Conservation (phyloP, 2,888 invertebrate genomes). For the Heteromurus nitidus region DNA sequence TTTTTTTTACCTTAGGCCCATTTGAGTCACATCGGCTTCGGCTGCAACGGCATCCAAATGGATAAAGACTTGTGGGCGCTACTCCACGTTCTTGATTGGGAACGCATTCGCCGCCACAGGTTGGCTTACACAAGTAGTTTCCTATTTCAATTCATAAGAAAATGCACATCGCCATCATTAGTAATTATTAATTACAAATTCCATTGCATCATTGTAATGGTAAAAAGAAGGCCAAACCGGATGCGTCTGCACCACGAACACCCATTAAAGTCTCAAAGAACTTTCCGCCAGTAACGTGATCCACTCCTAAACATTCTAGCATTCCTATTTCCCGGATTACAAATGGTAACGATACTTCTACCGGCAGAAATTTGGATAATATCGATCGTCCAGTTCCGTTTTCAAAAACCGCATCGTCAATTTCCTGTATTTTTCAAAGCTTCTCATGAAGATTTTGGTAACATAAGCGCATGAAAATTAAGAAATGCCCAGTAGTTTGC, state of each 20-base stretch:
- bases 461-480: too few relatives aligned
- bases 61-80: conserved; percentile 30
- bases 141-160: too few relatives aligned
- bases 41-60: conserved; percentile 43
- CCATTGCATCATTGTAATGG: too few relatives aligned
- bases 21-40: conserved; percentile 12
- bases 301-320: conserved; percentile 31
- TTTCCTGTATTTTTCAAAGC: too few relatives aligned
- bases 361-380: too few relatives aligned
- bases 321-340: conserved; percentile 22
- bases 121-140: conserved; percentile 31
- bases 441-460: too few relatives aligned
- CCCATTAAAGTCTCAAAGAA: conserved; percentile 39
- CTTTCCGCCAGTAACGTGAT: conserved; percentile 21
- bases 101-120: conserved; percentile 36
- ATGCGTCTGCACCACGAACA: not conserved
- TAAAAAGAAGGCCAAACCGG: too few relatives aligned
- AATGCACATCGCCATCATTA: not conserved
- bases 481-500: too few relatives aligned
- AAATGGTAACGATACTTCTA: too few relatives aligned
- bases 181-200: not conserved
- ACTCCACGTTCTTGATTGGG: conserved; percentile 41
- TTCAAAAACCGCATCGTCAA: too few relatives aligned
- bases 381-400: too few relatives aligned
- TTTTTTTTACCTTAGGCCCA: conserved; percentile 25